Evolutionary conservation across 92 coral and sea anemone species (phyloP).

Genomic region (Parazoanthus atlanticus): DNA sequence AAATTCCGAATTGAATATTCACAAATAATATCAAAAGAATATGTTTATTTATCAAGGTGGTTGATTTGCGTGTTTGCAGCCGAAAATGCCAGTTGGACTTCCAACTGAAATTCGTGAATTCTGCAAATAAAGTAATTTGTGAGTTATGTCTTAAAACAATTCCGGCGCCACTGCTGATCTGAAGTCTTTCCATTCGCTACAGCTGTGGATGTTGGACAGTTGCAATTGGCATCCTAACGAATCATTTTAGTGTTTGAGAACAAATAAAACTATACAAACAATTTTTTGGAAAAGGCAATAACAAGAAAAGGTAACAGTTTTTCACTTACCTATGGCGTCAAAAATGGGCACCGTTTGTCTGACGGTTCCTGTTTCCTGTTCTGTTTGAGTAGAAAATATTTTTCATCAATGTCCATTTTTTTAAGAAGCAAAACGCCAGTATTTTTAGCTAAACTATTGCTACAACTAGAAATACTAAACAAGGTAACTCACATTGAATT

Average conservation of each 20-base stretch:
- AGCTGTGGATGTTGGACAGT: no score
- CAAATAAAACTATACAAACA: not conserved
- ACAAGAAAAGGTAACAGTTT: not conserved
- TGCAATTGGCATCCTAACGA: no score
- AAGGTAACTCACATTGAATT: not conserved
- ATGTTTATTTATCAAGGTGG: not conserved
- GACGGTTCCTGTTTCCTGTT: not conserved
- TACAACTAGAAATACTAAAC: no score
- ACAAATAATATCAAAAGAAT: not conserved
- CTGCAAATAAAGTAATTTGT: not conserved
- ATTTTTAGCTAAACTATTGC: not conserved
- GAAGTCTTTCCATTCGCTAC: no score
- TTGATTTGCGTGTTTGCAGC: not conserved
- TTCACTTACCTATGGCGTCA: not conserved
- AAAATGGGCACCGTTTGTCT: not conserved
- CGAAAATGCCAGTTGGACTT: not conserved
- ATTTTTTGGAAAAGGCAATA: not conserved
- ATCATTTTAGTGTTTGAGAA: not conserved
- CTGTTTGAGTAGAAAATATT: not conserved
- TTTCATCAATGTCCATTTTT: not conserved
- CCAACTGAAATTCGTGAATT: not conserved
- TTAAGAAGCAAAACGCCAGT: no score
- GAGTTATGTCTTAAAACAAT: not conserved
- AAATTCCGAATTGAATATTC: not conserved
- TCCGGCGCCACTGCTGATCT: not conserved